phyloP scores from a whole-genome alignment of 2,888 invertebrate genomes.

The Aspidapion aeneum region DNA sequence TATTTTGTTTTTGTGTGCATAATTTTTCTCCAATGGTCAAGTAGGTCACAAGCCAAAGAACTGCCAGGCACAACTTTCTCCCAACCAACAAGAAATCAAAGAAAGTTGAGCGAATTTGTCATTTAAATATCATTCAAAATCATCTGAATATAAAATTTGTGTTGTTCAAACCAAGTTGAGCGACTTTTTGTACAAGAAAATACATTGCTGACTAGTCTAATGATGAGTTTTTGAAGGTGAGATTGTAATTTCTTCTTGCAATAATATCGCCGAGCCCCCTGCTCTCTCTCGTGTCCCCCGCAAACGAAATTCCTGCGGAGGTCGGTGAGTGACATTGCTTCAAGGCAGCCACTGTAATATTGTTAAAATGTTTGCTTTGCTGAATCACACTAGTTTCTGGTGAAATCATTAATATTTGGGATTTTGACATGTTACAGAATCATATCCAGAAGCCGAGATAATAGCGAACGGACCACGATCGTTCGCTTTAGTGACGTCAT shows the following conservation, averaged over 20 bases:
- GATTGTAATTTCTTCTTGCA: constrained; percentile 17
- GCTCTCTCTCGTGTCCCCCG: constrained; percentile 3
- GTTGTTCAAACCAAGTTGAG: background rate
- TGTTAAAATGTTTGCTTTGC: background rate
- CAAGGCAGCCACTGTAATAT: constrained; percentile 9
- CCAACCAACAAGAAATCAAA: background rate
- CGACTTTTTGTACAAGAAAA: background rate
- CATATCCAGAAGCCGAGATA: too few species aligned
- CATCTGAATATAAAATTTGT: background rate
- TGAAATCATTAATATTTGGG: too few species aligned
- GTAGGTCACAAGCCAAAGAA: background rate
- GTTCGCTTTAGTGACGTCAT: too few species aligned
- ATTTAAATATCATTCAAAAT: background rate
- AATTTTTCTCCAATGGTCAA: constrained; percentile 1
- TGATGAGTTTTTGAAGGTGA: background rate
- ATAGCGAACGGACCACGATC: too few species aligned
- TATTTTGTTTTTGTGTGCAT: background rate
- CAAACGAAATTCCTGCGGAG: constrained; percentile 28
- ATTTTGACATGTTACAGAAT: too few species aligned
- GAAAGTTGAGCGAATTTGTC: constrained; percentile 12
- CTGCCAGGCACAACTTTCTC: background rate
- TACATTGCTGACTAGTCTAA: background rate
- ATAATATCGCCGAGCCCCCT: background rate
- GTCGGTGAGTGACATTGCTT: constrained; percentile 39
- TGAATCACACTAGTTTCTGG: too few species aligned